A percentile compares a stretch with the other conserved stretches of the same genome.
phyloP scores from a whole-genome alignment of 2,113 vertebrate species.

The Isurus oxyrinchus region DNA sequence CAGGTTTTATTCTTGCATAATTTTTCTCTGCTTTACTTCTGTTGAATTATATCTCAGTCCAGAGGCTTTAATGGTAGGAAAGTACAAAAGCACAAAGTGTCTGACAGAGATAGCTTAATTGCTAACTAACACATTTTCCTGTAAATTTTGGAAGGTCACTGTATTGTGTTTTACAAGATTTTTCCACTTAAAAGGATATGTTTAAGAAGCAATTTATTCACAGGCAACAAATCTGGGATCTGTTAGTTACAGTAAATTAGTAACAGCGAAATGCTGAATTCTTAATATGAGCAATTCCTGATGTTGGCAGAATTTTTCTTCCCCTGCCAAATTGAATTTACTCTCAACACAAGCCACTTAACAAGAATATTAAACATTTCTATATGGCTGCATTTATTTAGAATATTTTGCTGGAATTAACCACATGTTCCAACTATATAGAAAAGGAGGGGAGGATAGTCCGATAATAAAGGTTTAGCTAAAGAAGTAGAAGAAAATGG shows the following conservation, averaged over 20 bases:
- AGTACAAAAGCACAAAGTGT: background rate
- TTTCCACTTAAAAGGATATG: conserved; percentile 26
- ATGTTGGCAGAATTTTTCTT: background rate
- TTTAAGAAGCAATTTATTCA: conserved; percentile 3
- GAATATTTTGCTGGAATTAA: background rate
- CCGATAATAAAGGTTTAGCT: background rate
- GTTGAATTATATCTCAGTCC: background rate
- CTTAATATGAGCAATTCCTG: conserved; percentile 20
- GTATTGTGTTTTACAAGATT: background rate
- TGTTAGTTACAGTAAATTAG: conserved; percentile 23
- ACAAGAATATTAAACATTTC: conserved; percentile 24
- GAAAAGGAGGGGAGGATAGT: background rate
- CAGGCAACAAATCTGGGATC: conserved; percentile 6
- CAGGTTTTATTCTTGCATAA: background rate
- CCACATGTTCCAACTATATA: background rate
- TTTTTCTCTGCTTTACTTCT: conserved; percentile 1
- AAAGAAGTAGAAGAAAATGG: background rate
- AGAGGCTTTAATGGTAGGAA: background rate
- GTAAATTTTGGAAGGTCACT: background rate
- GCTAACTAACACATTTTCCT: background rate
- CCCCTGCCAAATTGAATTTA: conserved; percentile 1
- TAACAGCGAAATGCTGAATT: conserved; percentile 2
- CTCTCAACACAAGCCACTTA: background rate
- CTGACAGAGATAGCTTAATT: background rate
- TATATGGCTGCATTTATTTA: conserved; percentile 2